phyloP scores from a whole-genome alignment of 2,888 invertebrate genomes.

The Noctua janthina region DNA sequence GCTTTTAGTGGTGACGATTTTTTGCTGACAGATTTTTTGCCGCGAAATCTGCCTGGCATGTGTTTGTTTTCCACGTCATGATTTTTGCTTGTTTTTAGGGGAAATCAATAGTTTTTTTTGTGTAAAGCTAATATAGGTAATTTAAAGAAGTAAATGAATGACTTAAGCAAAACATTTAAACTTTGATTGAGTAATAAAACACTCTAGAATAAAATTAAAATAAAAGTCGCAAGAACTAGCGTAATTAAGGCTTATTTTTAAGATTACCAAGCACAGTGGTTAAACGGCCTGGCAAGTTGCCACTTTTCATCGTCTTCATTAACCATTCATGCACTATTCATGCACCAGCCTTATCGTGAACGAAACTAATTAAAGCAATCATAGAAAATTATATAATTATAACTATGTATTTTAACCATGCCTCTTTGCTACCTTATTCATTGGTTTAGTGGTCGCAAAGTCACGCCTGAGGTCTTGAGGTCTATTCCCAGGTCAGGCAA shows the following conservation, averaged over 20 bases:
- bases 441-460: background rate
- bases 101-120: too few relatives aligned
- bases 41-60: background rate
- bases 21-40: slow-evolving; percentile 29
- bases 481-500: background rate
- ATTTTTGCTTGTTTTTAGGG: background rate
- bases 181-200: background rate
- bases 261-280: slow-evolving; percentile 3
- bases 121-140: background rate
- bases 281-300: slow-evolving; percentile 6
- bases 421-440: too few relatives aligned
- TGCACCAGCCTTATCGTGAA: background rate
- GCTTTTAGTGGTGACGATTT: slow-evolving; percentile 61
- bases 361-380: background rate
- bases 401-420: too few relatives aligned
- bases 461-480: background rate
- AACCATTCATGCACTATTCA: slow-evolving; percentile 14
- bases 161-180: background rate
- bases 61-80: background rate
- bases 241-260: slow-evolving; percentile 7
- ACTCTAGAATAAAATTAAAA: background rate
- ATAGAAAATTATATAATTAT: background rate
- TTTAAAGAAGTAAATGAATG: too few relatives aligned
- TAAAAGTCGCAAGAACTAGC: background rate
- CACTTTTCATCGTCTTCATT: slow-evolving; percentile 17